Evolutionary conservation across 2,888 invertebrate genomes (phyloP), one percentile per base, ranked within the genome.

Genomic region (Scelioninae gen. 1): DNA sequence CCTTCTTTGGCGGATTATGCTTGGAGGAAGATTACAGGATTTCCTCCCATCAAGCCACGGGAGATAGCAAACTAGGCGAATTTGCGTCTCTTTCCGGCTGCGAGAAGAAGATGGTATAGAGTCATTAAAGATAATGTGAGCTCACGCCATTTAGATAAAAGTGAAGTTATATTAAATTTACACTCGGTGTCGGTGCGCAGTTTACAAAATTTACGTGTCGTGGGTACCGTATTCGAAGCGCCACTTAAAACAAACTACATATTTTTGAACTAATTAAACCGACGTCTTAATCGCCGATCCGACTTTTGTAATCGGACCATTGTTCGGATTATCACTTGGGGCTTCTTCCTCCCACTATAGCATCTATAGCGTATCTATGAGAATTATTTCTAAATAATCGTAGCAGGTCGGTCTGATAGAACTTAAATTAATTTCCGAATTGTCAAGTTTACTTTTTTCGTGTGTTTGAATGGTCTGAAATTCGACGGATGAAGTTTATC

Each of bases 101-200:
- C 78, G 56, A 71, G 78, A 80, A 82, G 82, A 84, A 77, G 78
- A 76, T 53, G 81, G 81, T 60, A 63, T 63, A 69, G 78, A 86
- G 85, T 77, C 86, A 88, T 86, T 85, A 83, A 87, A 87, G 88
- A 87, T 87, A 88, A 84, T 85, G 76, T 68, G 62, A 83, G 74
- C 78, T 77, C 56, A 82, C 85, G 85, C 87, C 88, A 89, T 90
- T 91, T 89, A 89, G 90, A 90, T 90, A 91, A 90, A 88, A 87
- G 85, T 82, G 83, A 84, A 85, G 87, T 88, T 89, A 89, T 87
- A 88, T 89, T 89, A 88, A 87, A 89, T 90, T 90, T 89, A 89
- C 88, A 87, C 86, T 85, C 84, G 62, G 58, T 81, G 76, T 83
- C 71, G 69, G 74, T 63, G 71, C 43, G 53, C 79, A 75, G 51